Conservation (phyloP, 2,113 vertebrate species). For the Paracanthobrama guichenoti region DNA sequence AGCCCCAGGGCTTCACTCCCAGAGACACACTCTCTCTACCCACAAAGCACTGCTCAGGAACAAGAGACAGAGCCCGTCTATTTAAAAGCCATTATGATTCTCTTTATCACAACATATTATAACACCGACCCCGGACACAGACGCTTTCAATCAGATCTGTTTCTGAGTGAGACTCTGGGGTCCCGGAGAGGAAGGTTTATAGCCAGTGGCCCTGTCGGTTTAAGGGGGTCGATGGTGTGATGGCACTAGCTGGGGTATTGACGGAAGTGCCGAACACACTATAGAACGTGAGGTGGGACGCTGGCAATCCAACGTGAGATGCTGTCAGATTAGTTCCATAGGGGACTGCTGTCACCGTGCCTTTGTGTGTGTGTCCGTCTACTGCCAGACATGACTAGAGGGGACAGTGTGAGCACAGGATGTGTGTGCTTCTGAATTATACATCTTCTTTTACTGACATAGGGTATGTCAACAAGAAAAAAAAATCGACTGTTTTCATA, state of each 20-base stretch:
- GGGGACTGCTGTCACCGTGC: constrained; percentile 32
- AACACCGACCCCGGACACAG: constrained; percentile 65
- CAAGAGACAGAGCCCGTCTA: constrained; percentile 69
- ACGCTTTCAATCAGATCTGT: constrained; percentile 61
- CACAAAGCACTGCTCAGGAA: constrained; percentile 67
- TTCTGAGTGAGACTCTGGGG: constrained; percentile 54
- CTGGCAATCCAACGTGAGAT: constrained; percentile 45
- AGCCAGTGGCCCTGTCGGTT: constrained; percentile 52
- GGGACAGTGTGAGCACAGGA: constrained; percentile 11
- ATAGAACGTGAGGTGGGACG: constrained; percentile 36
- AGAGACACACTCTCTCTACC: constrained; percentile 61
- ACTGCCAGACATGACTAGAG: constrained; percentile 44
- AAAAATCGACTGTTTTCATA: not conserved
- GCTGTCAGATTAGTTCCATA: constrained; percentile 33
- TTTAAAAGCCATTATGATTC: constrained; percentile 85
- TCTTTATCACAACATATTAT: constrained; percentile 84
- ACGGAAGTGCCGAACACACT: constrained; percentile 39
- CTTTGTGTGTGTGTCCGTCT: constrained; percentile 22
- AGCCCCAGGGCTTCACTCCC: constrained; percentile 77
- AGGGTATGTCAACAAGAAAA: not conserved
- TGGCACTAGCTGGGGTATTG: constrained; percentile 52
- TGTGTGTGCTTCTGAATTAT: constrained; percentile 32
- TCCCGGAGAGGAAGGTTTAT: constrained; percentile 45
- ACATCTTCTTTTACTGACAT: constrained; percentile 15
- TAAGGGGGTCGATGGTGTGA: constrained; percentile 50